Base-by-base conservation (phyloP, 2,113 vertebrate genomes). In the Lonchura striata region DNA sequence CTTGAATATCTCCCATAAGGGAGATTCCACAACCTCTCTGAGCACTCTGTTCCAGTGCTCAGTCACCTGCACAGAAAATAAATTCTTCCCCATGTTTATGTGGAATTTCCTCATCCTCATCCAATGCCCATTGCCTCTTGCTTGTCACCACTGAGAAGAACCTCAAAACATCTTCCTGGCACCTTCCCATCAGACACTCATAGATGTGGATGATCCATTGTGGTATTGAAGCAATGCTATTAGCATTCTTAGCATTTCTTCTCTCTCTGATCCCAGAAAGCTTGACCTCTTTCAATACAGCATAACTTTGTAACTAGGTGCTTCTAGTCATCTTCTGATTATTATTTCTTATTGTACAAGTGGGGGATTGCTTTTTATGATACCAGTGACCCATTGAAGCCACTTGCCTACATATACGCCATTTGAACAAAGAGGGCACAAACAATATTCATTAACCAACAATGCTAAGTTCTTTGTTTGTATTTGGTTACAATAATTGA, bases 151-250 rank as follows among this genome's bases (percentile, higher is more conserved):
- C 46, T 68, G 53, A 27, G 33, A 86, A 53, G 15, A 52, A 27
- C 39, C 54, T 69, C 27, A 33, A 28, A 69, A 23, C 15, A 52
- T 37, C 22, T 14, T 52, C 33, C 33, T 60, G 54, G 10, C 14
- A 23, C 22, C 39, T 15, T 46, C 8, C 27, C 12, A 31, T 59
- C 53, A 44, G 44, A 27, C 44, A 23, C 10, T 33, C 14, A 19
- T 5, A 22, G 16, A 31, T 0, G 0, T 30, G 8, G 30, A 24
- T 42, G 15, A 13, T 39, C 31, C 5, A 8, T 4, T 27, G 16
- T n/a, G 44, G 31, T 35, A 47, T 19, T 25, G 28, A 82, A 39
- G 33, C 6, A 64, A 22, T 22, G 21, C 18, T 56, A 80, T 16
- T 19, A 71, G 27, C 13, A 42, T 37, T 77, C n/a, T 59, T 52